Base-by-base conservation (phyloP, 2,888 invertebrate genomes). In the Halictus ligatus region DNA sequence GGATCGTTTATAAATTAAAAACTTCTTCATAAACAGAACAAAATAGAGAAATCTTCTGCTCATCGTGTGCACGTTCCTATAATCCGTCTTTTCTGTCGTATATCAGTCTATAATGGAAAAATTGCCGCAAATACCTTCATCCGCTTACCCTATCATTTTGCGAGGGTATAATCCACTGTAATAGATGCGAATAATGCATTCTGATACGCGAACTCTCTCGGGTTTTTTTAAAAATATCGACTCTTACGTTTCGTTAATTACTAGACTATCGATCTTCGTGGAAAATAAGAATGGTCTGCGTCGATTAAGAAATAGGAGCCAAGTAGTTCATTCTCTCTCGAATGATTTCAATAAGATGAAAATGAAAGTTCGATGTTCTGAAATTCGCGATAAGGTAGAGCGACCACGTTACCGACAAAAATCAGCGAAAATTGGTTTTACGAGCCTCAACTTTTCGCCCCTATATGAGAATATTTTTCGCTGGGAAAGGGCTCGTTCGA, bases 171-270 rank as follows among this genome's bases (percentile, higher is more conserved):
- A 89, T 83, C 85, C 50, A n/a, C 21, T 64, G 21, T 78, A 83
- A 86, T 81, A 87, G 71, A 72, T 48, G 48, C 78, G 71, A 83
- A 75, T 64, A 40, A 79, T 46, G 81, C 85, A 88, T 89, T 81
- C 60, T n/a, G 72, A 71, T 73, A 81, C 43, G 78, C 54, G 71
- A 75, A 64, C 64, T 35, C 40, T 35, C 79, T 78, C 58, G 58
- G 21, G 60, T 73, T 74, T 84, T 79, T 48, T 58, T 69, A 29
- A 29, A 78, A 84, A 76, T 12, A 64, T 85, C 85, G 72, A 78
- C 83, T 67, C 64, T n/a, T 29, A 46, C 29, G 83, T 54, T 69
- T 48, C 35, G 67, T 18, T 60, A 78, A 84, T 78, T 71, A 60
- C 67, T 71, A 60, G 71, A 71, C 58, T 8, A 8, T 6, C 1